These are phyloP conservation scores for Telenomus remus DNA, from an alignment of 1,140 invertebrate genomes.

Conservation along the genomic window DNA sequence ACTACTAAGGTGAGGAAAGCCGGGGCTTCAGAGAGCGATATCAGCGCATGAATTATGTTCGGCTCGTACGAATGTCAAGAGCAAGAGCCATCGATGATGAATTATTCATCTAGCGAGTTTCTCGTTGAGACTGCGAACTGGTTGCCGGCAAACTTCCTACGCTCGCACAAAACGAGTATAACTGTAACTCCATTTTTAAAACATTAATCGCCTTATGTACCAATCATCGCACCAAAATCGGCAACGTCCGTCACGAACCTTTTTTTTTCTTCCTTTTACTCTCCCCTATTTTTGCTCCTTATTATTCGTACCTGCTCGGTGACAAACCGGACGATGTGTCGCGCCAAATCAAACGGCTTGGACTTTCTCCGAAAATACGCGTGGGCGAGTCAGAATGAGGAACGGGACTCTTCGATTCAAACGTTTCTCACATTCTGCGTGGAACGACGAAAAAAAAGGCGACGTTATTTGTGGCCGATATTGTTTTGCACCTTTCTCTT, in stretches of 20 bases:
- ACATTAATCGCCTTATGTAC: slow-evolving; percentile 53
- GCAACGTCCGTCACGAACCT: slow-evolving; percentile 13
- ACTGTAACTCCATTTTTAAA: slow-evolving; percentile 37
- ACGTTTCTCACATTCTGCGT: slow-evolving; percentile 34
- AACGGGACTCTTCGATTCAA: slow-evolving; percentile 46
- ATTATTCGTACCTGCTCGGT: slow-evolving; percentile 37
- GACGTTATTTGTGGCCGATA: slow-evolving; percentile 25
- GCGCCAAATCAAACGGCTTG: slow-evolving; percentile 11
- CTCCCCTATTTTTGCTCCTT: slow-evolving; percentile 2
- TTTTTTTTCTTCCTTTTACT: slow-evolving; percentile 13
- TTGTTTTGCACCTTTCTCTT: slow-evolving; percentile 27
- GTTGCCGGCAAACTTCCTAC: slow-evolving; percentile 51
- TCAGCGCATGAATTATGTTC: slow-evolving; percentile 35
- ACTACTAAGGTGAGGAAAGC: slow-evolving; percentile 70
- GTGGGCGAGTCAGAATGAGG: slow-evolving; percentile 54
- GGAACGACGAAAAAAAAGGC: slow-evolving; percentile 18
- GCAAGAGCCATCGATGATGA: slow-evolving; percentile 47
- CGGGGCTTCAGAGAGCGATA: slow-evolving; percentile 11
- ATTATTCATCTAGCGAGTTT: slow-evolving; percentile 49
- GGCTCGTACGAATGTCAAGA: slow-evolving; percentile 37
- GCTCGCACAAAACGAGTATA: slow-evolving; percentile 43
- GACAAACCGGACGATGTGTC: slow-evolving; percentile 47
- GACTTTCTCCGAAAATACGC: slow-evolving; percentile 53
- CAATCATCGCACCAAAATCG: slow-evolving; percentile 53
- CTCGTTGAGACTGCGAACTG: slow-evolving; percentile 46